phyloP scores from a whole-genome alignment of 2,888 invertebrate species.

The Caenorhabditis macrosperma region DNA sequence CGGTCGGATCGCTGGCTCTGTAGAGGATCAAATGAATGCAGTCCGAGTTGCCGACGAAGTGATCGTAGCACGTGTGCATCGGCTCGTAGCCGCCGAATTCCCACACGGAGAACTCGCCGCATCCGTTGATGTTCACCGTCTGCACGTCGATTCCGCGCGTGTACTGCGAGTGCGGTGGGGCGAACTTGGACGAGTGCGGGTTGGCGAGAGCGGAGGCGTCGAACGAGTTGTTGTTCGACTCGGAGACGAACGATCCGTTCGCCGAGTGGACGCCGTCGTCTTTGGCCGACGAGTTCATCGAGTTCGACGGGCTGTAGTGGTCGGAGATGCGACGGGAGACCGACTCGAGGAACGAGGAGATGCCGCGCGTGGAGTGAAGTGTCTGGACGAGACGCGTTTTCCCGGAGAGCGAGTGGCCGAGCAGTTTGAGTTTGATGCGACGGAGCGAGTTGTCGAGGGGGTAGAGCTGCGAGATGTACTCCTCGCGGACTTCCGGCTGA shows the following conservation, averaged over 20 bases:
- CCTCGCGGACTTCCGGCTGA: constrained; percentile 81
- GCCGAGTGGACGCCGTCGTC: constrained; percentile 78
- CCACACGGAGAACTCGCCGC: constrained; percentile 86
- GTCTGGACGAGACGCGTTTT: constrained; percentile 68
- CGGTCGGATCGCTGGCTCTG: constrained; percentile 85
- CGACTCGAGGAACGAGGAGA: constrained; percentile 72
- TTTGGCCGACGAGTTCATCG: constrained; percentile 47
- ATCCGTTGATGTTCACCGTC: constrained; percentile 81
- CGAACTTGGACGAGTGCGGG: constrained; percentile 19
- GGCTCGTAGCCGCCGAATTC: constrained; percentile 88
- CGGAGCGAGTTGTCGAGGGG: constrained; percentile 78
- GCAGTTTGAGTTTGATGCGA: constrained; percentile 85
- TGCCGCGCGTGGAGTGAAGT: constrained; percentile 63
- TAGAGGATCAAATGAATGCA: constrained; percentile 86
- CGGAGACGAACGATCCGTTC: constrained; percentile 70
- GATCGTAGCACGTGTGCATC: constrained; percentile 85
- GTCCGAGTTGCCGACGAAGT: constrained; percentile 85
- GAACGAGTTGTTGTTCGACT: constrained; percentile 66
- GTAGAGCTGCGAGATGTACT: constrained; percentile 84
- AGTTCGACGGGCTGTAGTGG: constrained; percentile 64
- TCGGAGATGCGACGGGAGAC: constrained; percentile 78
- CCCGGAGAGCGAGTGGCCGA: constrained; percentile 85
- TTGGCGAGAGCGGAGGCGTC: constrained; percentile 11
- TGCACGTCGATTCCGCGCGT: constrained; percentile 85
- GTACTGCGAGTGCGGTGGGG: constrained; percentile 82